These are phyloP conservation scores for Mastomys coucha DNA, from an alignment of 2,113 vertebrate genomes.

Conservation along the genomic window DNA sequence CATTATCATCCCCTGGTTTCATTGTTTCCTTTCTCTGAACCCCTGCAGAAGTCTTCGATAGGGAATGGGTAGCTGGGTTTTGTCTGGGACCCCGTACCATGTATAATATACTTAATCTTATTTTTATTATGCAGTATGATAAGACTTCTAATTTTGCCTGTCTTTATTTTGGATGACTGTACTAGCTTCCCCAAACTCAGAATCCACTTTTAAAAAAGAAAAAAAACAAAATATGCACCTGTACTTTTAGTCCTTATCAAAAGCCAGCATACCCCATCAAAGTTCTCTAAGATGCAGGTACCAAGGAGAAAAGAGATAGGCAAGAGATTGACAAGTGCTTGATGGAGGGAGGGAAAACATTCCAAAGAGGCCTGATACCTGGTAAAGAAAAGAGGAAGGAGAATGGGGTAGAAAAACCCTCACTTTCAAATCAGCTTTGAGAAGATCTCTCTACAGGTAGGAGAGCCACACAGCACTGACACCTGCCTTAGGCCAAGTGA, in stretches of 20 bases:
- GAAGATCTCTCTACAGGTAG: neutral
- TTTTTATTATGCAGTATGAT: neutral
- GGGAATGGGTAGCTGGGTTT: neutral
- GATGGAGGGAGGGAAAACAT: neutral
- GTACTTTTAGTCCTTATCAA: neutral
- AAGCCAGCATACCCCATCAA: neutral
- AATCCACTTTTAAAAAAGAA: neutral
- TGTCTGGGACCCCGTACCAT: neutral
- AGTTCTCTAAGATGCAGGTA: neutral
- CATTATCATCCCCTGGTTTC: neutral
- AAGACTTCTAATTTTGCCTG: neutral
- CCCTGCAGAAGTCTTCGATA: neutral
- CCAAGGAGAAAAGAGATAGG: neutral
- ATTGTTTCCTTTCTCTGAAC: neutral
- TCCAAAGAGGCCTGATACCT: neutral
- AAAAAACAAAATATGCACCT: no score
- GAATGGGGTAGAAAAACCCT: neutral
- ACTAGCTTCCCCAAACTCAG: neutral
- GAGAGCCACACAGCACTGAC: neutral
- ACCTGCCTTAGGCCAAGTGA: neutral
- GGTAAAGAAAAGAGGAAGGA: neutral
- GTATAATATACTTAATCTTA: neutral
- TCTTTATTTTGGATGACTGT: neutral
- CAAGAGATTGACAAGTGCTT: no score
- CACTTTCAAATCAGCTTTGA: neutral